These are phyloP conservation scores for Limnephilus auricula DNA, from an alignment of 2,888 invertebrate species.

Conservation along the genomic window DNA sequence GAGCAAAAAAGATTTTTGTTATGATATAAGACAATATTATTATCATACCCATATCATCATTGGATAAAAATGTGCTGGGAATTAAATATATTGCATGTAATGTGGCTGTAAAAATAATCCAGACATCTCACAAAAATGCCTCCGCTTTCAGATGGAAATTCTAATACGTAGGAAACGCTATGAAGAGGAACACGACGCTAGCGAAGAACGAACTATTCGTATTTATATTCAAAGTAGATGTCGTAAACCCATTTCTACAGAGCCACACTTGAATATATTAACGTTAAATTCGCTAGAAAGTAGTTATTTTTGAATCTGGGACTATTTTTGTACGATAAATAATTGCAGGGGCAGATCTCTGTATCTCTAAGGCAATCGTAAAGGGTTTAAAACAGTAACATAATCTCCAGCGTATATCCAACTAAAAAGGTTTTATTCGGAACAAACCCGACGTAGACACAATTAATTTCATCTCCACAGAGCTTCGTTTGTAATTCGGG, in stretches of 20 bases:
- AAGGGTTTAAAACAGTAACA: neutral
- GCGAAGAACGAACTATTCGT: neutral
- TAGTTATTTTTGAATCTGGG: neutral
- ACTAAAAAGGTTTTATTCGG: neutral
- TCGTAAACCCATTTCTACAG: neutral
- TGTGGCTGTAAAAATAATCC: neutral
- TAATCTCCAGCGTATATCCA: neutral
- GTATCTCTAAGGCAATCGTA: neutral
- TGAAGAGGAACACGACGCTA: neutral
- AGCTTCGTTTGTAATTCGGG: neutral
- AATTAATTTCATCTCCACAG: neutral
- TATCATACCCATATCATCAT: neutral
- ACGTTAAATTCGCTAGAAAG: neutral
- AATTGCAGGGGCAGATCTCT: neutral
- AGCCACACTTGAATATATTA: neutral
- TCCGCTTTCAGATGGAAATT: neutral
- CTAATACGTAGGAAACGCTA: neutral
- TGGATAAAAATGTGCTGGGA: neutral
- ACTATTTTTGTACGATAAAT: neutral
- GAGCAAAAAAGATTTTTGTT: neutral
- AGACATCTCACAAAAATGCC: neutral
- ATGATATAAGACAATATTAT: neutral
- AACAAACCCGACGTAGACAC: neutral
- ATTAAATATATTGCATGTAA: neutral
- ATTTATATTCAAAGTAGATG: constrained; percentile 9